Percentiles rank a stretch among this genome's conserved stretches.
These are phyloP conservation scores for Zeus faber DNA, from an alignment of 2,113 vertebrate genomes.

Conservation along the genomic window DNA sequence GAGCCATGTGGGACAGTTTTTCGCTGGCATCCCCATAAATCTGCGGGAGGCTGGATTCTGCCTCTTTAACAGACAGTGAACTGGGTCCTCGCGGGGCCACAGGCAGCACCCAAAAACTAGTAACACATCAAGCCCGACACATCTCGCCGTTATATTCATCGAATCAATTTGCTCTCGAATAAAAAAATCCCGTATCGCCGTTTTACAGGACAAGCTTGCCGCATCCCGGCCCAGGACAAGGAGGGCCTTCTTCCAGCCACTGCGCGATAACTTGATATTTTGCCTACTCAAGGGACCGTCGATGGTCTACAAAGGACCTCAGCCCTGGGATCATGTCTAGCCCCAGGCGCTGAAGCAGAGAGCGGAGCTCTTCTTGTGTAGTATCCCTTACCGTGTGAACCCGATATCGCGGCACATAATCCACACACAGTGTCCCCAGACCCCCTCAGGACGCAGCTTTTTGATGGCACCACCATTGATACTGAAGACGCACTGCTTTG, in stretches of 20 bases:
- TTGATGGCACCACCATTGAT: constrained; percentile 70
- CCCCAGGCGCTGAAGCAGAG: constrained; percentile 57
- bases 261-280: constrained; percentile 45
- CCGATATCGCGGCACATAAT: constrained; percentile 67
- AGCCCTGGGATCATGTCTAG: constrained; percentile 69
- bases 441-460: constrained; percentile 66
- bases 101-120: constrained; percentile 37
- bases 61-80: constrained; percentile 59
- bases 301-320: constrained; percentile 57
- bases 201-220: not conserved
- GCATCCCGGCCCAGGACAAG: constrained; percentile 4
- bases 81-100: constrained; percentile 51
- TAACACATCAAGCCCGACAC: constrained; percentile 1
- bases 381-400: constrained; percentile 74
- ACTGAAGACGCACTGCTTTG: constrained; percentile 67
- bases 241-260: not conserved
- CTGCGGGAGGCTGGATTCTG: constrained; percentile 64
- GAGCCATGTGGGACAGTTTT: constrained; percentile 77
- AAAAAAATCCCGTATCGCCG: not conserved
- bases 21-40: constrained; percentile 73
- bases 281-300: constrained; percentile 58
- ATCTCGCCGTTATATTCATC: no score
- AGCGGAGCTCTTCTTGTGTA: constrained; percentile 66
- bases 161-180: no score
- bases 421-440: constrained; percentile 66